Evolutionary conservation across 2,113 vertebrate species (phyloP), one percentile per base, ranked within the genome.

Genomic region (Xyliphius kryptos): DNA sequence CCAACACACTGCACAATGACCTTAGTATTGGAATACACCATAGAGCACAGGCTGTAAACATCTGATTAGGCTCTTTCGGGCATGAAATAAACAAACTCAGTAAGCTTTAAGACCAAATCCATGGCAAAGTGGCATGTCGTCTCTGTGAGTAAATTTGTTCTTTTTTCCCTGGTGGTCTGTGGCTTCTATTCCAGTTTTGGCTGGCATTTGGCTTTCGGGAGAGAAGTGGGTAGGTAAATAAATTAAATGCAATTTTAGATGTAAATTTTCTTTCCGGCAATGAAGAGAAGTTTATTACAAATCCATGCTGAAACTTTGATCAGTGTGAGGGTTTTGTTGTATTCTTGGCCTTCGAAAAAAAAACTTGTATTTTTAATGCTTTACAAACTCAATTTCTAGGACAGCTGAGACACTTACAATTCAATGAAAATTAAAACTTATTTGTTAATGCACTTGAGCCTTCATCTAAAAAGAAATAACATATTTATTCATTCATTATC

Each of bases 91-190:
- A 12, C 5, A 43, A 12, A n/a, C 43, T n/a, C 43, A 1, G 3
- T 13, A n/a, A 46, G 43, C 43, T 46, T 63, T 66, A 62, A 17
- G 67, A 37, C 22, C 17, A 38, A 21, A 32, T 13, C 46, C 40
- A 14, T 70, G 63, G 67, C 58, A 44, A 13, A 21, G 14, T 36
- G 51, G 2, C 38, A 41, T 14, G 3, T 37, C 17, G 52, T 51
- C 26, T 61, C 32, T 22, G 13, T 51, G 55, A 48, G 55, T 16
- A 14, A 50, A 46, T 16, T 53, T 22, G 9, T 15, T 53, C 37
- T 59, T 14, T 58, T 43, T 49, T 60, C 20, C 17, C 26, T n/a
- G 40, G 61, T 48, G 61, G 55, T 51, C 47, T 54, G 54, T 46
- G 52, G 52, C 61, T 48, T n/a, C 20, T 9, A 3, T 47, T 17